These are phyloP conservation scores for Micromesistius poutassou DNA, from an alignment of 2,797 vertebrate genomes.

Conservation along the genomic window DNA sequence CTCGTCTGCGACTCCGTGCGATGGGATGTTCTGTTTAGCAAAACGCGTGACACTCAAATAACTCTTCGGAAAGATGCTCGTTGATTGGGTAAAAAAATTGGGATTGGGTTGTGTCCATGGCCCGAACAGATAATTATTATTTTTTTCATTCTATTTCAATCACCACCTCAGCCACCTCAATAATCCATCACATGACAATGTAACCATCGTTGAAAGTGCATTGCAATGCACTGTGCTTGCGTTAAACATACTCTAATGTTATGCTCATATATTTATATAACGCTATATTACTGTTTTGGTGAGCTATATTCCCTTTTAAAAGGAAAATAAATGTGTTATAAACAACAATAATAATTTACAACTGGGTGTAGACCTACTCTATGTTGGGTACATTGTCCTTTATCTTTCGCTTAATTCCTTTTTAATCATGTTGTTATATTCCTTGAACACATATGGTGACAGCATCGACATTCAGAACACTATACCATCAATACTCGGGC, in stretches of 20 bases:
- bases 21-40: conserved; percentile 36
- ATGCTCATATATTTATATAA: neutral
- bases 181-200: neutral
- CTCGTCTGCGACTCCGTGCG: conserved; percentile 35
- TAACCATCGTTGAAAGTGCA: neutral
- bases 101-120: neutral
- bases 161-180: neutral
- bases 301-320: neutral
- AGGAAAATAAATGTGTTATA: neutral
- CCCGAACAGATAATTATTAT: neutral
- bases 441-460: too few relatives aligned
- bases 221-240: too few relatives aligned
- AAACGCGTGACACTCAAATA: conserved; percentile 38
- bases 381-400: neutral
- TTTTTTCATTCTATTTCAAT: too few relatives aligned
- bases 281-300: too few relatives aligned
- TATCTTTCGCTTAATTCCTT: too few relatives aligned
- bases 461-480: too few relatives aligned
- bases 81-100: conserved; percentile 62
- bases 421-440: neutral
- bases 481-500: too few relatives aligned
- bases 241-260: neutral
- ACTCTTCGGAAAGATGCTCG: conserved; percentile 26
- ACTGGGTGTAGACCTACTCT: neutral
- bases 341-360: neutral